Conservation (phyloP, 2,113 vertebrate genomes). For the Physeter macrocephalus region DNA sequence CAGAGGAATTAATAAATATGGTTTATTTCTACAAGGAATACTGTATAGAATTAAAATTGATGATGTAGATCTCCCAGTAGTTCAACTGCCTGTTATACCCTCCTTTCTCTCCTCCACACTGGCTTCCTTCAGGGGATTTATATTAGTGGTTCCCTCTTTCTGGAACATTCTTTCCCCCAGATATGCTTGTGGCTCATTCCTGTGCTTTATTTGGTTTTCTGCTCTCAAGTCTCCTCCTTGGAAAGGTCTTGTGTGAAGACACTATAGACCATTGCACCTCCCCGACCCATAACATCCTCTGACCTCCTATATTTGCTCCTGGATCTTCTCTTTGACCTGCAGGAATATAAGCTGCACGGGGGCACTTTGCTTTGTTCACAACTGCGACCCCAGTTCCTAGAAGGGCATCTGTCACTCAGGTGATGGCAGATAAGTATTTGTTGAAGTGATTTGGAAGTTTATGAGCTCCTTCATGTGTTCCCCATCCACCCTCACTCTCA, state of each 20-base stretch:
- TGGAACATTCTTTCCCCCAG: background rate
- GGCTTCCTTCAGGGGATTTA: background rate
- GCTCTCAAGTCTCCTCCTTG: background rate
- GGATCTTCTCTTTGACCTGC: background rate
- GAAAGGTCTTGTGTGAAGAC: background rate
- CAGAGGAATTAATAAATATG: background rate
- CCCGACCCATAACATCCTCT: fast-evolving
- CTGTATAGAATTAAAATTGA: background rate
- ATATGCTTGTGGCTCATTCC: background rate
- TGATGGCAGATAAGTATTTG: background rate
- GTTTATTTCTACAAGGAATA: background rate
- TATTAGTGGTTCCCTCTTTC: background rate
- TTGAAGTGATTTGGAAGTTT: background rate
- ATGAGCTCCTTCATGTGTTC: background rate
- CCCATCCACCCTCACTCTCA: background rate
- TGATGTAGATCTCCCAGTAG: background rate
- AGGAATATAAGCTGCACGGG: background rate
- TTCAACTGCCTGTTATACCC: too few species aligned
- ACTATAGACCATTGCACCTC: background rate
- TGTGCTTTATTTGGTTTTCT: slow-evolving; percentile 7
- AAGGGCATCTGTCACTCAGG: background rate
- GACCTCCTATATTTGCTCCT: background rate
- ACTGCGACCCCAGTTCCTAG: background rate
- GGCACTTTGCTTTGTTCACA: background rate
- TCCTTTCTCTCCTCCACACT: background rate